Conservation (phyloP, 64 coral and sea anemone species). For the Porites australiensis region DNA sequence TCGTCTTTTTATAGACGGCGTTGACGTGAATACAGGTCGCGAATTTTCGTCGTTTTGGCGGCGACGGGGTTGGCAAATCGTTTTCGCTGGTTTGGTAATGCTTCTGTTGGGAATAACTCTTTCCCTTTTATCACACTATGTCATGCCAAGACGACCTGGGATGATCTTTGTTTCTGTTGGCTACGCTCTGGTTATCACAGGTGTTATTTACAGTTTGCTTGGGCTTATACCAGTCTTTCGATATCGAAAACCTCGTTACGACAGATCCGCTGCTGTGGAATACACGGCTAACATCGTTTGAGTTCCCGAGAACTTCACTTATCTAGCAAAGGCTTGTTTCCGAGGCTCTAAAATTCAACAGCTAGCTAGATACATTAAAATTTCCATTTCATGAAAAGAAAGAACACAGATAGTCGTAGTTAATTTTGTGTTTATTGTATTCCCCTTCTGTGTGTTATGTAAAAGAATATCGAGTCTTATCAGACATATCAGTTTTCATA, state of each 20-base stretch:
- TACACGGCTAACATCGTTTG: constrained; percentile 69
- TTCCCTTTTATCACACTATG: constrained; percentile 79
- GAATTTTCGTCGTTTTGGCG: constrained; percentile 92
- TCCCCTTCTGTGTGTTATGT: too few relatives aligned
- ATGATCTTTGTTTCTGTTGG: constrained; percentile 17
- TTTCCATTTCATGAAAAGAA: too few relatives aligned
- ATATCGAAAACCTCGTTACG: constrained; percentile 71
- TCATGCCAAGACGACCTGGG: background rate
- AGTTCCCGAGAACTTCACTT: background rate
- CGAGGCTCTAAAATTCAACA: too few relatives aligned
- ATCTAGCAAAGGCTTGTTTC: too few relatives aligned
- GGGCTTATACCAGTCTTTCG: constrained; percentile 86
- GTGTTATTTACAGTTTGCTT: constrained; percentile 66
- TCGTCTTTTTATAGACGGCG: constrained; percentile 88
- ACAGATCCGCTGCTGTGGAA: constrained; percentile 20
- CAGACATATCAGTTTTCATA: too few relatives aligned
- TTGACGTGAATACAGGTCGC: constrained; percentile 93
- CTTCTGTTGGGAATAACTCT: constrained; percentile 75
- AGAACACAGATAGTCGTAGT: too few relatives aligned
- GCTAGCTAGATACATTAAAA: too few relatives aligned
- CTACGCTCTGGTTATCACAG: constrained; percentile 70
- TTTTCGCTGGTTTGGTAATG: constrained; percentile 74
- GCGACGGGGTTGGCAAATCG: constrained; percentile 83
- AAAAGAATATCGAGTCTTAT: too few relatives aligned
- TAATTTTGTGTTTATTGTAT: too few relatives aligned